Percentiles rank a stretch among this genome's conserved stretches.
These are phyloP conservation scores for Rambutsinella grinnellia DNA, from an alignment of 2,888 invertebrate species.

Conservation along the genomic window DNA sequence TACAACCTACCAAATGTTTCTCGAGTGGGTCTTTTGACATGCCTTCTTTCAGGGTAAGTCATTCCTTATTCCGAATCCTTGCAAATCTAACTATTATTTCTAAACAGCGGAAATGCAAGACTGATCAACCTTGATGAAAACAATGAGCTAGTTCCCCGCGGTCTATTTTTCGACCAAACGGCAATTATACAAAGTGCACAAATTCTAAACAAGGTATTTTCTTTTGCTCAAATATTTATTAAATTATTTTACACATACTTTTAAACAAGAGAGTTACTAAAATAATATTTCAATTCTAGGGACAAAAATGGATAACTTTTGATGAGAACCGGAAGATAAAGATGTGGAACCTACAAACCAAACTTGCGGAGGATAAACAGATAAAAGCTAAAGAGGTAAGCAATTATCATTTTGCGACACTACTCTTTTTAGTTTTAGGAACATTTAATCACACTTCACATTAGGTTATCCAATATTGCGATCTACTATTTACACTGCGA, in stretches of 20 bases:
- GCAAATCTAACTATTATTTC: too few relatives aligned
- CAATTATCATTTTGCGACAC: too few relatives aligned
- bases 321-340: constrained; percentile 56
- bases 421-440: too few relatives aligned
- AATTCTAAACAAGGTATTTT: constrained; percentile 27
- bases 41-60: constrained; percentile 50
- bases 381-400: neutral
- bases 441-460: too few relatives aligned
- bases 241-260: too few relatives aligned
- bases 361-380: neutral
- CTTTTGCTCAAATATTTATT: neutral
- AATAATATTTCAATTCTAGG: constrained; percentile 11
- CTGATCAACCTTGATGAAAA: constrained; percentile 32
- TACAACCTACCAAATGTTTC: constrained; percentile 20
- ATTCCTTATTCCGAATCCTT: too few relatives aligned
- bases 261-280: too few relatives aligned
- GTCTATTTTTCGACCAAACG: constrained; percentile 47
- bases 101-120: constrained; percentile 44
- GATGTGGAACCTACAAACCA: constrained; percentile 34
- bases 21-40: constrained; percentile 26
- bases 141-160: constrained; percentile 32
- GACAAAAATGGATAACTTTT: constrained; percentile 57
- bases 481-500: too few relatives aligned
- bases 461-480: too few relatives aligned
- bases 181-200: constrained; percentile 55